Conservation (phyloP, 2,888 invertebrate genomes). For the Parthenolecanium corni region DNA sequence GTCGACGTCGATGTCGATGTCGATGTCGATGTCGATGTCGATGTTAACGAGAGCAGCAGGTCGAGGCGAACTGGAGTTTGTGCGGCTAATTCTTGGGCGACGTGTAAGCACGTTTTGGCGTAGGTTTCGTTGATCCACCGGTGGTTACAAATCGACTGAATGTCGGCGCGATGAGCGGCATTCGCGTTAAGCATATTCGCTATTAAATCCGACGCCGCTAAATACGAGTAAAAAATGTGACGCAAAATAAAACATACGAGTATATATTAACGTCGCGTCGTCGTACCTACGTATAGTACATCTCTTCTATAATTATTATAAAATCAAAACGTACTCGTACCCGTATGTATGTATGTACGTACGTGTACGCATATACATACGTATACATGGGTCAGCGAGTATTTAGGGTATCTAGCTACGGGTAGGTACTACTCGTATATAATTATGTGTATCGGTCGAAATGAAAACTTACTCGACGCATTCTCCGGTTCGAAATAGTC, state of each 20-base stretch:
- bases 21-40: slow-evolving; percentile 56
- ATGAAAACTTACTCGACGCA: slow-evolving; percentile 48
- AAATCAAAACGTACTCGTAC: no score
- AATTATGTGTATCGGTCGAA: no score
- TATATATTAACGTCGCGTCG: no score
- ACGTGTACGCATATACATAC: no score
- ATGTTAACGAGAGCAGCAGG: slow-evolving; percentile 68
- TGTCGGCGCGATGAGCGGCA: slow-evolving; percentile 76
- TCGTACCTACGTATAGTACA: no score
- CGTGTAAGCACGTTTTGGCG: slow-evolving; percentile 59
- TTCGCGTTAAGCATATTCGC: slow-evolving; percentile 89
- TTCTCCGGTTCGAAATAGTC: slow-evolving; percentile 94
- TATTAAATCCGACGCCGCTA: slow-evolving; percentile 87
- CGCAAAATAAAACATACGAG: neutral
- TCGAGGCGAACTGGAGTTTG: slow-evolving; percentile 83
- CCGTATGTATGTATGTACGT: no score
- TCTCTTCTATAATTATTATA: no score
- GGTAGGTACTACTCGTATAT: no score
- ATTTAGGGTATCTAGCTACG: no score
- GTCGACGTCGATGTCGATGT: slow-evolving; percentile 56
- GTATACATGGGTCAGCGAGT: no score
- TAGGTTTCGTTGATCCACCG: slow-evolving; percentile 93
- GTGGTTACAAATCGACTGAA: slow-evolving; percentile 87
- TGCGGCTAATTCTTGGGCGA: slow-evolving; percentile 77
- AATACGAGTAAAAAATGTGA: slow-evolving; percentile 32